Conservation (phyloP, 92 coral and sea anemone species). For the Zoanthus sansibaricus region DNA sequence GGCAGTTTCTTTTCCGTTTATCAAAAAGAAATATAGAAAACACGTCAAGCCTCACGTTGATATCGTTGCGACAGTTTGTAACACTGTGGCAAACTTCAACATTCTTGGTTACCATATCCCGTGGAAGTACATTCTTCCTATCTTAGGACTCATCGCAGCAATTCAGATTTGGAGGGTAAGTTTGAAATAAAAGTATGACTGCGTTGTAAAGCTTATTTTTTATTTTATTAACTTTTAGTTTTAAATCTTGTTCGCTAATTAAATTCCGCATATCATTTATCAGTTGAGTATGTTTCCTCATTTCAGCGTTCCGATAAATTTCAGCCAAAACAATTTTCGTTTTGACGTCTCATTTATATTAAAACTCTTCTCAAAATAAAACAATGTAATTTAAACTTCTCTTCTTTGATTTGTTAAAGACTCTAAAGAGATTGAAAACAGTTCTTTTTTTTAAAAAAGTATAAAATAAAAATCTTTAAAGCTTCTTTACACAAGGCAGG, state of each 20-base stretch:
- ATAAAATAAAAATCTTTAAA: not conserved
- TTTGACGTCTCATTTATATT: not conserved
- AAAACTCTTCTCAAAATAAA: not conserved
- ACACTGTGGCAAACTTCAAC: constrained; percentile 80
- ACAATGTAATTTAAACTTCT: not conserved
- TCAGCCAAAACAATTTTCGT: not conserved
- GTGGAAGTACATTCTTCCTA: constrained; percentile 91
- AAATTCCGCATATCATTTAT: constrained; percentile 18
- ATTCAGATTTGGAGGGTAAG: constrained; percentile 92
- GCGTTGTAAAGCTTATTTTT: not conserved
- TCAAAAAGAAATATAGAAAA: constrained; percentile 81
- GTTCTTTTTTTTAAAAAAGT: not conserved
- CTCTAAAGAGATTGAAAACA: not conserved
- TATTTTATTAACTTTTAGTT: constrained; percentile 14
- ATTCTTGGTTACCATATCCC: constrained; percentile 94
- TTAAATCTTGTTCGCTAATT: not conserved
- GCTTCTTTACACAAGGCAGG: constrained; percentile 22
- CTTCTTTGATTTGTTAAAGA: not conserved
- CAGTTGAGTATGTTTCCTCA: not conserved
- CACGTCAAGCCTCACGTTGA: constrained; percentile 91
- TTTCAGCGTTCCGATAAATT: constrained; percentile 35
- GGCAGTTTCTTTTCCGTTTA: constrained; percentile 86
- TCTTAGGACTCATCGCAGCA: constrained; percentile 77
- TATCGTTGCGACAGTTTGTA: constrained; percentile 70
- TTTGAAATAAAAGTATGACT: not conserved